These are phyloP conservation scores for Brevimyrus niger DNA, from an alignment of 2,113 vertebrate genomes.

Conservation along the genomic window DNA sequence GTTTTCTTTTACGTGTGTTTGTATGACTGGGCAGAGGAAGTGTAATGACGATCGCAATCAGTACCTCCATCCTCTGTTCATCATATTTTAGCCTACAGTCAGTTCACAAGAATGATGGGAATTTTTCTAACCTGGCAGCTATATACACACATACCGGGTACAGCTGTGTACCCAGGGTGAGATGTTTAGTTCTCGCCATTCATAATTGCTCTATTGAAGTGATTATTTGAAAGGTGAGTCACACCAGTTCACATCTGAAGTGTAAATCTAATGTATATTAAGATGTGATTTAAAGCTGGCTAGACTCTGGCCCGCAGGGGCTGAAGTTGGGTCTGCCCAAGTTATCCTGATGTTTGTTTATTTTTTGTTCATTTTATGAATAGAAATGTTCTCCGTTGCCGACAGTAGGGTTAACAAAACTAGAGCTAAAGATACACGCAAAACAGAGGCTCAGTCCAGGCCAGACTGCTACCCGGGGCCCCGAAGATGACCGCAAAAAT, in stretches of 20 bases:
- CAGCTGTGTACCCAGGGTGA: not conserved
- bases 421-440: not conserved
- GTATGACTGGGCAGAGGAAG: not conserved
- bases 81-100: conserved; percentile 2
- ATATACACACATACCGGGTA: not conserved
- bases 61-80: not conserved
- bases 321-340: not conserved
- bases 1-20: not conserved
- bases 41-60: not conserved
- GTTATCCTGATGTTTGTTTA: not conserved
- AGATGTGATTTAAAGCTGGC: not conserved
- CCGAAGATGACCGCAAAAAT: not conserved
- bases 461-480: not conserved
- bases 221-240: not conserved
- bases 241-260: not conserved
- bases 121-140: not conserved
- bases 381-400: not conserved
- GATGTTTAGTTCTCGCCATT: not conserved
- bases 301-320: not conserved
- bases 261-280: not conserved
- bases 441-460: not conserved
- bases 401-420: not conserved
- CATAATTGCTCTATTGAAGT: conserved; percentile 2
- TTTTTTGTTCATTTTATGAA: not conserved
- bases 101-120: not conserved